Conservation (phyloP, 2,113 vertebrate species). For the Hymenochirus boettgeri region DNA sequence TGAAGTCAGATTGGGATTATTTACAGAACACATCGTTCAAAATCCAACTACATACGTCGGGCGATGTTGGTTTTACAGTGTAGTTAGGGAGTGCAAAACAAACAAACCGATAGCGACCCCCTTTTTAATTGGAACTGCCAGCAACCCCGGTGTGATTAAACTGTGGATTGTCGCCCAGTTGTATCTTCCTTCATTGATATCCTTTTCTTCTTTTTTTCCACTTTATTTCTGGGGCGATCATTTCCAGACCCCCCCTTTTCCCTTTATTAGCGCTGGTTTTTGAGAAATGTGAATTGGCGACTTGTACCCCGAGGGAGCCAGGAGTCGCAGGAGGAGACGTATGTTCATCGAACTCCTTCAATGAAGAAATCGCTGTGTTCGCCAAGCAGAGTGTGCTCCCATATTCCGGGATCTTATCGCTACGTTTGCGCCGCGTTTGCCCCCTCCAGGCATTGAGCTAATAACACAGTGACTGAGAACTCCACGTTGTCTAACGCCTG, state of each 20-base stretch:
- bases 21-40: too few species aligned
- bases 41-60: too few species aligned
- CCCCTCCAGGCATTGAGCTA: not conserved
- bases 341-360: constrained; percentile 95
- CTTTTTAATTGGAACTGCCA: too few species aligned
- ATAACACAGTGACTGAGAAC: too few species aligned
- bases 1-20: not conserved
- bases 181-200: not conserved
- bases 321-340: constrained; percentile 91
- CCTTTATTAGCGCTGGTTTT: constrained; percentile 97
- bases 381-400: constrained; percentile 96
- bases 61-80: too few species aligned
- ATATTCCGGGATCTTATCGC: constrained; percentile 11
- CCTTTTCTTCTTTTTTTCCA: not conserved
- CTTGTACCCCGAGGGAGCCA: constrained; percentile 94
- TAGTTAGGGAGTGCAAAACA: not conserved
- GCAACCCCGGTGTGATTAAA: not conserved
- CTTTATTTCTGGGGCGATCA: constrained; percentile 4
- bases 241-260: constrained; percentile 96
- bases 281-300: constrained; percentile 99
- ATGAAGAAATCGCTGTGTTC: constrained; percentile 94
- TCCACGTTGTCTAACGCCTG: too few species aligned
- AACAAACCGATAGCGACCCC: too few species aligned
- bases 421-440: not conserved
- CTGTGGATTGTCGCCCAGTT: not conserved